These are phyloP conservation scores for Bellardia pandia DNA, from an alignment of 2,888 invertebrate genomes.

Conservation along the genomic window DNA sequence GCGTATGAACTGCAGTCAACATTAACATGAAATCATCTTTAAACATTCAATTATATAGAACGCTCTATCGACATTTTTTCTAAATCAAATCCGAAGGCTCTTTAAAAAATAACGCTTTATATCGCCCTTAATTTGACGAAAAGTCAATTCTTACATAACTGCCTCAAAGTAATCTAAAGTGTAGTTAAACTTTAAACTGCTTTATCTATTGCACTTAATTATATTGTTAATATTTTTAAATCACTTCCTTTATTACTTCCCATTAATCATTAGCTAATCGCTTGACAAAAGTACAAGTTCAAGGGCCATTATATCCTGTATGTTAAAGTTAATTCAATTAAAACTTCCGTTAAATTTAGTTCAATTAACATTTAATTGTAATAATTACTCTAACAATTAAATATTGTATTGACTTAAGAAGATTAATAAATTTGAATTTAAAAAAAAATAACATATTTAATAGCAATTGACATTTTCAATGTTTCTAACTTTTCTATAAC, in stretches of 20 bases:
- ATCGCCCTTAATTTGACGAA: too few relatives aligned
- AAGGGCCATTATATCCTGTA: slow-evolving; percentile 27
- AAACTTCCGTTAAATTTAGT: slow-evolving; percentile 15
- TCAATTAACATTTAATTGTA: slow-evolving; percentile 14
- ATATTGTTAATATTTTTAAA: neutral
- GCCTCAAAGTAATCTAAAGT: too few relatives aligned
- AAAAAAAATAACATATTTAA: slow-evolving; percentile 28
- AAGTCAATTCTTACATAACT: too few relatives aligned
- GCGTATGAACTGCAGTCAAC: too few relatives aligned
- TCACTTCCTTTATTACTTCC: slow-evolving; percentile 9
- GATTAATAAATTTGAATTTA: neutral
- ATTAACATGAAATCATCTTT: too few relatives aligned
- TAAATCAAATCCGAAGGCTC: too few relatives aligned
- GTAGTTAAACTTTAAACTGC: too few relatives aligned
- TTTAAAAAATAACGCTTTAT: too few relatives aligned
- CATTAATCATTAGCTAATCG: neutral
- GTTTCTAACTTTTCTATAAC: slow-evolving; percentile 6
- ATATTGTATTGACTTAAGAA: slow-evolving; percentile 23
- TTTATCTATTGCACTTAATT: too few relatives aligned
- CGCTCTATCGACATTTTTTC: too few relatives aligned
- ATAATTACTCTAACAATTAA: neutral
- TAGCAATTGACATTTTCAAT: slow-evolving; percentile 1
- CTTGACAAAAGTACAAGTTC: slow-evolving; percentile 13
- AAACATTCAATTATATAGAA: too few relatives aligned
- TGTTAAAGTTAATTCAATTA: slow-evolving; percentile 8